Conservation (phyloP, 2,797 vertebrate genomes). For the Avahi laniger region DNA sequence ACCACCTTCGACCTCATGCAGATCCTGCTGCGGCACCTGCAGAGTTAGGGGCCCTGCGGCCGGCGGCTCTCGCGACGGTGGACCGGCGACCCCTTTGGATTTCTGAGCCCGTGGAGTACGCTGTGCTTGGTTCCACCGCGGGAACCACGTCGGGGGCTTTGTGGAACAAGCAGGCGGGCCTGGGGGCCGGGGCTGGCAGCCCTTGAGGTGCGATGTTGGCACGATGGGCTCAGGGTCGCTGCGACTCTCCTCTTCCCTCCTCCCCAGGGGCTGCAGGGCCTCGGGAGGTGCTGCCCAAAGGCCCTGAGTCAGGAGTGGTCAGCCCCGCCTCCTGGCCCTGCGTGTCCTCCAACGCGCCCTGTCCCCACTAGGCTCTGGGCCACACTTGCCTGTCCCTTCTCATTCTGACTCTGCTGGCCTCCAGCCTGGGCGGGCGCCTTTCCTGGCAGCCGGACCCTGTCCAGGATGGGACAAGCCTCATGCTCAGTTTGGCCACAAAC, state of each 20-base stretch:
- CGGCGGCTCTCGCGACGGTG: not conserved
- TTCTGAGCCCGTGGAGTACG: not conserved
- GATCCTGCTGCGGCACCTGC: slow-evolving; percentile 87
- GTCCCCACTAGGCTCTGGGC: not conserved
- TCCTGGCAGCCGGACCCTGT: not conserved
- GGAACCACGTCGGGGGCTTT: not conserved
- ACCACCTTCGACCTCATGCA: slow-evolving; percentile 96
- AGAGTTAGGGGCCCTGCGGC: slow-evolving; percentile 49
- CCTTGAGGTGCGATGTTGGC: not conserved
- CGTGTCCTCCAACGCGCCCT: not conserved
- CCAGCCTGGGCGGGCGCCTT: not conserved
- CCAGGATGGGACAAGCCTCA: not conserved
- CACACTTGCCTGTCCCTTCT: fast-evolving
- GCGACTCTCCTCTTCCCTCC: not conserved
- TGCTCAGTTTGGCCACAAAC: not conserved
- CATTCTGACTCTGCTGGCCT: not conserved
- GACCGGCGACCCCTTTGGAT: not conserved
- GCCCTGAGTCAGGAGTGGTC: not conserved
- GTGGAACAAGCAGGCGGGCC: not conserved
- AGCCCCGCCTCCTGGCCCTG: not conserved
- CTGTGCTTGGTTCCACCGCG: not conserved
- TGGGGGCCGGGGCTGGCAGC: not conserved
- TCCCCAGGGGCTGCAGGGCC: not conserved
- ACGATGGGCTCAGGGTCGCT: fast-evolving
- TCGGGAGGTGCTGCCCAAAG: not conserved